A percentile compares a stretch with the other conserved stretches of the same genome.
Evolutionary conservation across 2,797 vertebrate species (phyloP).

Genomic region (Manis pentadactyla): DNA sequence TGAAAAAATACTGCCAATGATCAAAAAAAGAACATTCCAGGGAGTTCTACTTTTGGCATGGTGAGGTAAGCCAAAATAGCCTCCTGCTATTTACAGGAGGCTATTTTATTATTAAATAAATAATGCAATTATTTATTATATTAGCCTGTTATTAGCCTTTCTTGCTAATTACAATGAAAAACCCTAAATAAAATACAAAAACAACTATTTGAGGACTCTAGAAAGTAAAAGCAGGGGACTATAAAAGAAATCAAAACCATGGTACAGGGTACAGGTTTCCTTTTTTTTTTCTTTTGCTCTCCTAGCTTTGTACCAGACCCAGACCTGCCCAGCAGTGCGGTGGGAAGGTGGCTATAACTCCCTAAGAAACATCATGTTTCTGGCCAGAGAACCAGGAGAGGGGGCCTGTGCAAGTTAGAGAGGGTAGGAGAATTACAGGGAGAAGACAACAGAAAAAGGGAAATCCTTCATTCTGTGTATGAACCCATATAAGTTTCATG

Average conservation of each 20-base stretch:
- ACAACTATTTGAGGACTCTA: not conserved
- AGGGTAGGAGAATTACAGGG: not conserved
- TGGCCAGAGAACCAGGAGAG: not conserved
- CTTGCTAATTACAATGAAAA: not conserved
- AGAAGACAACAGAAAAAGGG: not conserved
- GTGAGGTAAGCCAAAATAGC: not conserved
- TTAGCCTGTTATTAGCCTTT: not conserved
- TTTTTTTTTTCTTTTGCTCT: not conserved
- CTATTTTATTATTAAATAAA: too few species aligned
- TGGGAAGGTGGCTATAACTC: not conserved
- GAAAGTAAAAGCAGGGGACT: not conserved
- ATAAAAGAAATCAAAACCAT: not conserved
- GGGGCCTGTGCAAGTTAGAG: not conserved
- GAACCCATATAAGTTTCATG: not conserved
- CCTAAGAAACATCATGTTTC: not conserved
- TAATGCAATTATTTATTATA: too few species aligned
- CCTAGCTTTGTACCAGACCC: not conserved
- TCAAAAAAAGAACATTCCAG: not conserved
- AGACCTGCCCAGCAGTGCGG: not conserved
- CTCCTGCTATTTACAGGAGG: too few species aligned
- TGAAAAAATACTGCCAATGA: not conserved
- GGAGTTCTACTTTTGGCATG: not conserved
- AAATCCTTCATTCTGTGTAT: not conserved
- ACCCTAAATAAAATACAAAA: not conserved
- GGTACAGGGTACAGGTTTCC: not conserved